phyloP scores from a whole-genome alignment of 2,113 vertebrate genomes.

The Varanus komodoensis region DNA sequence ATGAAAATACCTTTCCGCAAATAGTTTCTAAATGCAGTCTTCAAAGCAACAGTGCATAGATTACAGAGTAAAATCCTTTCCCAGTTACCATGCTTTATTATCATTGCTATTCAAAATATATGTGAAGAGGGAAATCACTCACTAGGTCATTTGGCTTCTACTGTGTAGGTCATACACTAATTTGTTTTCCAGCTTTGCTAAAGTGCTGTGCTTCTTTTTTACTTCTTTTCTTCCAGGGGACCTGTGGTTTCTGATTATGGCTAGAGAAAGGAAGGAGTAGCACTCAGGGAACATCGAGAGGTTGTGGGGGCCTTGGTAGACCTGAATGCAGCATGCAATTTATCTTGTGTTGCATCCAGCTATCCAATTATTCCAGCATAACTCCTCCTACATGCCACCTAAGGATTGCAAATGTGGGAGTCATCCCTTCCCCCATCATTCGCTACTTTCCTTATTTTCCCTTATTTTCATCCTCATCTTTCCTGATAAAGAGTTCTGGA shows the following conservation, averaged over 20 bases:
- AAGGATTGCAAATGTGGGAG: neutral
- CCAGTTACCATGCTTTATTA: neutral
- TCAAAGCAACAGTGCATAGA: neutral
- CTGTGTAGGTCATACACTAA: neutral
- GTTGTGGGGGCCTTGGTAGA: neutral
- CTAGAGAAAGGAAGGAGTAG: neutral
- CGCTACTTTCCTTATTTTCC: no score
- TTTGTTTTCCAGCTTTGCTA: neutral
- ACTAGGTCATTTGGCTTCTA: neutral
- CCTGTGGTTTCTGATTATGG: neutral
- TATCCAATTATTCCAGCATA: neutral
- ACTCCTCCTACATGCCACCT: neutral
- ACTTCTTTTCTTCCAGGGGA: neutral
- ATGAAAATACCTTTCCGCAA: neutral
- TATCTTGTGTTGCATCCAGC: neutral
- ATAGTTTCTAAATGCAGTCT: neutral
- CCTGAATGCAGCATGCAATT: neutral
- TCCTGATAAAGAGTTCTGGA: no score
- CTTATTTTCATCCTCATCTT: no score
- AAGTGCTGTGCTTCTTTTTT: neutral
- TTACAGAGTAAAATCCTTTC: neutral
- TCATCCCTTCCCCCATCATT: neutral
- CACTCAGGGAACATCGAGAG: neutral
- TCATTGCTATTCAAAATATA: neutral
- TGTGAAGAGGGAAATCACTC: neutral